Percentiles rank a stretch among this genome's conserved stretches.
These are phyloP conservation scores for Anthoptus insignis DNA, from an alignment of 2,888 invertebrate species.

Conservation along the genomic window DNA sequence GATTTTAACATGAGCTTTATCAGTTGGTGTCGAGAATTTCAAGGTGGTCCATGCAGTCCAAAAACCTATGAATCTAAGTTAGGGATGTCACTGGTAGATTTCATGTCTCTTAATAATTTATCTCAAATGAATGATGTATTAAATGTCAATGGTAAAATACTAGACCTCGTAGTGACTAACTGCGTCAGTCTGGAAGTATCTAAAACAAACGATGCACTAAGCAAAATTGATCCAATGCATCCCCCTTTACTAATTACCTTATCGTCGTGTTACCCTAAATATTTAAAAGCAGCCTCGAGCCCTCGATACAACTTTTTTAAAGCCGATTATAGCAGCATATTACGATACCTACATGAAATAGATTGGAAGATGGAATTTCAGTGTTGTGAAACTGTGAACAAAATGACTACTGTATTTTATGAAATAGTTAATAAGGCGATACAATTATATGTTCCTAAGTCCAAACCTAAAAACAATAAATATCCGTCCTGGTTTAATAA, in stretches of 20 bases:
- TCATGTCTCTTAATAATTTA: conserved; percentile 9
- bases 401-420: neutral
- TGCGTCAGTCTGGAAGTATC: neutral
- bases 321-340: neutral
- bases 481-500: neutral
- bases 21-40: neutral
- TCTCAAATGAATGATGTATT: neutral
- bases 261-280: neutral
- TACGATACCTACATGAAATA: neutral
- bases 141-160: neutral
- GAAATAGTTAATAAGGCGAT: neutral
- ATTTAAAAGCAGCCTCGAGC: too few relatives aligned
- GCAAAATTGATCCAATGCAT: neutral
- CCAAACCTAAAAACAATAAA: neutral
- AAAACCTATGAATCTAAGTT: neutral
- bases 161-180: neutral
- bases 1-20: conserved; percentile 7
- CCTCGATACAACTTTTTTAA: neutral
- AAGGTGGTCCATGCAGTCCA: neutral
- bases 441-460: neutral
- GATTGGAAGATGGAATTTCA: neutral
- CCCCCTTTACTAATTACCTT: neutral
- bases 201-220: neutral
- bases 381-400: neutral
- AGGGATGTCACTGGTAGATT: conserved; percentile 4